These are phyloP conservation scores for Scylla paramamosain DNA, from an alignment of 1,140 invertebrate species.

Conservation along the genomic window DNA sequence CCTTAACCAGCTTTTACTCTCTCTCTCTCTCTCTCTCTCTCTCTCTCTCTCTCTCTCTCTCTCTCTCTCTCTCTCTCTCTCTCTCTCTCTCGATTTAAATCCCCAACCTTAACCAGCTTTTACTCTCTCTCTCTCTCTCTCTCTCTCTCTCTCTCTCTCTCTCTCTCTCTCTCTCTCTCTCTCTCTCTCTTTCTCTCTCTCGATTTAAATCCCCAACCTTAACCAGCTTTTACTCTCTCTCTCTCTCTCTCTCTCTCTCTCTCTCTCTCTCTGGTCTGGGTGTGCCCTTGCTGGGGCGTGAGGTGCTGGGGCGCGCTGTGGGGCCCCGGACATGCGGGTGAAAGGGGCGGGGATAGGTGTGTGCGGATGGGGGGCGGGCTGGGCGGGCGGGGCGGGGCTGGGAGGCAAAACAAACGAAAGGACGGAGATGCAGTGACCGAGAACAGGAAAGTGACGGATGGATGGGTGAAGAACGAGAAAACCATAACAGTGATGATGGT, in stretches of 20 bases:
- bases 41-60: conserved; percentile 24
- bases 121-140: conserved; percentile 17
- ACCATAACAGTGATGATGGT: neutral
- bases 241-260: neutral
- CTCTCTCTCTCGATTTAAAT: neutral
- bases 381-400: neutral
- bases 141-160: neutral
- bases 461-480: neutral
- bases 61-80: conserved; percentile 17
- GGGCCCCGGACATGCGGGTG: conserved; percentile 8
- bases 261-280: conserved; percentile 22
- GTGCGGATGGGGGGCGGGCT: neutral
- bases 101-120: neutral
- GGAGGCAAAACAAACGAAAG: neutral
- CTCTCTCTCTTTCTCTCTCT: conserved; percentile 1
- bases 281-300: neutral
- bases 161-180: conserved; percentile 33
- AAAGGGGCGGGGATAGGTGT: neutral
- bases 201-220: neutral
- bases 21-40: neutral
- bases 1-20: neutral
- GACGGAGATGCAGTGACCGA: neutral
- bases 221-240: neutral
- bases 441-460: neutral
- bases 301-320: neutral